Conservation (phyloP, 2,797 vertebrate genomes). For the Carapus acus region DNA sequence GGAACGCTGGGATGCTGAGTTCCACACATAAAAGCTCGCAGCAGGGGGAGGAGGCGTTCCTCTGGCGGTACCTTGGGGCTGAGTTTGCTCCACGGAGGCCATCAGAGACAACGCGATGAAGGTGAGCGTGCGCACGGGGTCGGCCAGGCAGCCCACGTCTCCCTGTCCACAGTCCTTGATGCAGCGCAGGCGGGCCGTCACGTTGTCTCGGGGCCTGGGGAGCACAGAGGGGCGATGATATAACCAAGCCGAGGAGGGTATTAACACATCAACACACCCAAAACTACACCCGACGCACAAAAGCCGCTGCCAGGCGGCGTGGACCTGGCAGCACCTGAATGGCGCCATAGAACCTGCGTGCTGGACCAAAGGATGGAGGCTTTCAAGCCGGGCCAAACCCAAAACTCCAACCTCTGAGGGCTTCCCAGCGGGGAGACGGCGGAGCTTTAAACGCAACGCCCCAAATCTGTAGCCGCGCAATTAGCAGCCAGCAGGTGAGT, state of each 20-base stretch:
- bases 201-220: conserved; percentile 62
- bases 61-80: conserved; percentile 78
- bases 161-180: conserved; percentile 75
- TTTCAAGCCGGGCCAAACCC: conserved; percentile 34
- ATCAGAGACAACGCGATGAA: conserved; percentile 80
- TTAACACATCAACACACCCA: conserved; percentile 4
- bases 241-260: background rate
- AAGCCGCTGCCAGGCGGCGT: conserved; percentile 12
- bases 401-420: conserved; percentile 29
- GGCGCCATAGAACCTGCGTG: conserved; percentile 44
- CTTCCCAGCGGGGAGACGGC: conserved; percentile 41
- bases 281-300: background rate
- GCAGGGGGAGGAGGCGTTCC: too few species aligned
- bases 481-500: conserved; percentile 59
- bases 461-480: conserved; percentile 48
- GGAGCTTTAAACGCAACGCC: conserved; percentile 34
- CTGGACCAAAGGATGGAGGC: conserved; percentile 36
- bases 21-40: too few species aligned
- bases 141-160: conserved; percentile 67
- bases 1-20: too few species aligned
- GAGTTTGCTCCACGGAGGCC: conserved; percentile 73
- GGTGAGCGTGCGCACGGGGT: conserved; percentile 78
- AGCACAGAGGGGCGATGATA: background rate
- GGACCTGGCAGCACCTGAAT: conserved; percentile 53
- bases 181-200: conserved; percentile 73